Base-by-base conservation (phyloP, 2,888 invertebrate genomes). In the Tribolium freemani region DNA sequence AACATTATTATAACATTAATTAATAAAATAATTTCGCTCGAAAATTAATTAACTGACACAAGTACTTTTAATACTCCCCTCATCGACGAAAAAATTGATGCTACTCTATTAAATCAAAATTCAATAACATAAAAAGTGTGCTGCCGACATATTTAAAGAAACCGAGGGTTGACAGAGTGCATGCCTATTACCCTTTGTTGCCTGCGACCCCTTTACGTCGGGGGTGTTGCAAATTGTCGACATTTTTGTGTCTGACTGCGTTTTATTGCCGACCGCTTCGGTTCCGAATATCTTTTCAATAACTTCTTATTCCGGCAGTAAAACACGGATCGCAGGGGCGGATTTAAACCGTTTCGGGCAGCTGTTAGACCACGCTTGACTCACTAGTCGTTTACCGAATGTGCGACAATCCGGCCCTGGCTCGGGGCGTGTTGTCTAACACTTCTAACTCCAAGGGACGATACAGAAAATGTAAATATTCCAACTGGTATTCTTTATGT, bases 201-300 rank as follows among this genome's bases (percentile, higher is more conserved):
- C 58, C 63, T 38, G 51, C 64, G 60, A 74, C 76, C 78, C 77
- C 80, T 79, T 75, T 78, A 69, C 70, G 67, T 31, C 73, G 77
- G 77, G 78, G 78, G 78, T 78, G 78, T 78, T 75, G 66, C 78
- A 72, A 79, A 78, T 78, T 77, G 81, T 81, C 80, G 78, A 81
- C 81, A 81, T 81, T 82, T 81, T 79, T 79, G 79, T 80, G 79
- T 78, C 79, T 80, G 79, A 80, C 84, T 84, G 84, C 84, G 77
- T 84, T 84, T 84, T 83, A 84, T 84, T 79, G 80, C 84, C 81
- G 54, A 75, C 76, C 78, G 79, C 68, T 73, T 70, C 69, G 58
- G 57, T 50, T 58, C 66, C 69, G 60, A 69, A 73, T 70, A 73
- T 73, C 73, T 80, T 82, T 77, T 78, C 79, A 72, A 82, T 80